These are phyloP conservation scores for Patagioenas fasciata DNA, from an alignment of 2,113 vertebrate species.

Conservation along the genomic window DNA sequence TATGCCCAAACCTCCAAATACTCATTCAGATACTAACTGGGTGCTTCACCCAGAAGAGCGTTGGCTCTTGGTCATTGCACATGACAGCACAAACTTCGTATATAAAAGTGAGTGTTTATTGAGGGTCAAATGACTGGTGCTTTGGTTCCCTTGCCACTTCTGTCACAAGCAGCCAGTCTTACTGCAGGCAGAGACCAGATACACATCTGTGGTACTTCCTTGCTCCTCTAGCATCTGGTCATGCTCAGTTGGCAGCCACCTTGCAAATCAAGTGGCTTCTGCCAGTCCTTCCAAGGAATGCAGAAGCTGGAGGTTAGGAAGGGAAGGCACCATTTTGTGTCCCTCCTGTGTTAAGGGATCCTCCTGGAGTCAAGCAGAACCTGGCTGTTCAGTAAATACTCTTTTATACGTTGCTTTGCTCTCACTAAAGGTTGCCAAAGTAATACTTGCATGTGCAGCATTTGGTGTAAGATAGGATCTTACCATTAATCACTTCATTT, in stretches of 20 bases:
- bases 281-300: neutral
- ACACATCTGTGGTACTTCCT: neutral
- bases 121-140: neutral
- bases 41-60: neutral
- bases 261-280: neutral
- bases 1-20: neutral
- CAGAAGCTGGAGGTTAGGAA: neutral
- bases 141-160: neutral
- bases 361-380: neutral
- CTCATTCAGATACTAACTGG: neutral
- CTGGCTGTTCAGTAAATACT: neutral
- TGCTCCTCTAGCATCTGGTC: neutral
- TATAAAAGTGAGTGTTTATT: neutral
- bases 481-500: neutral
- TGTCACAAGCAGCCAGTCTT: neutral
- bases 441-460: neutral
- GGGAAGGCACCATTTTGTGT: neutral
- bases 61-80: neutral
- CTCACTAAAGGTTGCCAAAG: neutral
- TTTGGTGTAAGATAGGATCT: neutral
- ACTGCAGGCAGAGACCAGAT: neutral
- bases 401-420: neutral
- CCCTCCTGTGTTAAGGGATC: neutral
- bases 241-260: neutral
- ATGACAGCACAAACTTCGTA: neutral